Base-by-base conservation (phyloP, 2,888 invertebrate species). In the Romanomermis culicivorax region DNA sequence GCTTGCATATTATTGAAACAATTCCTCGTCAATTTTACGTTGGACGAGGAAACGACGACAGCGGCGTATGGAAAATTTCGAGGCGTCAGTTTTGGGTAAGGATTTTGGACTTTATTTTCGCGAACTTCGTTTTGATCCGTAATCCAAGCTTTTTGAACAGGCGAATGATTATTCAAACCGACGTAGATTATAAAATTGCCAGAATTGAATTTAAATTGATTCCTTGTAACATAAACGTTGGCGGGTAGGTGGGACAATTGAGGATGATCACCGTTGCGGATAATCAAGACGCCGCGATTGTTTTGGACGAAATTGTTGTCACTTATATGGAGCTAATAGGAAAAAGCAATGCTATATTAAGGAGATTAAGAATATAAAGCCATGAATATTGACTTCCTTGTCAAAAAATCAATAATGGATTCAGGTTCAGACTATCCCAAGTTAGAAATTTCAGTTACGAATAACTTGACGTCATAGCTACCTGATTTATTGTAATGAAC, bases 1-100 rank as follows among this genome's bases (percentile, higher is more conserved):
- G 93, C 88, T 59, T 81, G 80, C 1, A 81, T 81, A 71, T 97
- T 95, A 58, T 72, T 80, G 42, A 95, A 79, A 57, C 87, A 85
- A 70, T 97, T 97, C 57, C 93, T 77, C 63, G 78, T 85, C 1
- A 95, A 77, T 48, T 80, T 78, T 0, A 91, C 80, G 68, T 95
- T 93, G 65, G 91, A 91, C 14, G 65, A 64, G 0, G 86, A 83
- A 24, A 95, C 77, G 0, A 91, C 86, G 42, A 95, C 77, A 0
- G 87, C 82, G 0, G 93, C 95, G 1, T 91, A 83, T 0, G 93
- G 91, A 61, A 85, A 77, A 58, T 85, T 87, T 63, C 97, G 77
- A 0, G 95, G 88, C 63, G 82, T 83, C 45, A 95, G 70, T 61
- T 78, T 77, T 0, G 79, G 77, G 69, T 84, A 91, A 0, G 87